Base-by-base conservation (phyloP, 2,113 vertebrate species). In the Noctilio leporinus region DNA sequence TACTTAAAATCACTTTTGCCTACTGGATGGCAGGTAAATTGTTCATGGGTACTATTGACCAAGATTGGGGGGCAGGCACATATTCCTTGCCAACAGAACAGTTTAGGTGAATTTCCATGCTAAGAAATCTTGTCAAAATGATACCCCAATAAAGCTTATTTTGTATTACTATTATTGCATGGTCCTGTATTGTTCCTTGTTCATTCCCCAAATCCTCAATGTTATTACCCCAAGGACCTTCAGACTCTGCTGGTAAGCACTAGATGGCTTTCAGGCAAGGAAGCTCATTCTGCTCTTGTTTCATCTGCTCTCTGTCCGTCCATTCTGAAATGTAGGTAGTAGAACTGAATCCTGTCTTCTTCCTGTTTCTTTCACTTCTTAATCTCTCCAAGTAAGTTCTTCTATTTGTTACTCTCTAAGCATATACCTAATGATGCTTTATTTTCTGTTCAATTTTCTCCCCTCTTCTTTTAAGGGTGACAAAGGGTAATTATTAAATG, bases 31-130 rank as follows among this genome's bases (percentile, higher is more conserved):
- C 19, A 75, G 17, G 35, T 59, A 82, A 90, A 65, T 72, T 40
- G 81, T 72, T 86, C 5, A 10, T 57, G 30, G 40, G 8, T 38
- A 45, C 38, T 49, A 9, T 16, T 59, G 55, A 19, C 70, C 45
- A 59, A 10, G 20, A 57, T 35, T 43, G n/a, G 40, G 47, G 64
- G 80, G 16, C 10, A 2, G 33, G 30, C 3, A n/a, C 11, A 28
- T 8, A 65, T 6, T 35, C 4, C 1, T 24, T 5, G 3, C 22
- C 22, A 51, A 67, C 2, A 28, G 7, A 14, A 6, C 12, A 30
- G 11, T 73, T 47, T 40, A 81, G 8, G 16, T 67, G 65, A 35
- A 20, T 4, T 67, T 28, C 28, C 7, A 30, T 26, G 30, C 5
- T 35, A 35, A n/a, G 35, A 35, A 26, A 24, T 12, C 10, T 22